These are phyloP conservation scores for Okapia johnstoni DNA, from an alignment of 2,113 vertebrate species.

Conservation along the genomic window DNA sequence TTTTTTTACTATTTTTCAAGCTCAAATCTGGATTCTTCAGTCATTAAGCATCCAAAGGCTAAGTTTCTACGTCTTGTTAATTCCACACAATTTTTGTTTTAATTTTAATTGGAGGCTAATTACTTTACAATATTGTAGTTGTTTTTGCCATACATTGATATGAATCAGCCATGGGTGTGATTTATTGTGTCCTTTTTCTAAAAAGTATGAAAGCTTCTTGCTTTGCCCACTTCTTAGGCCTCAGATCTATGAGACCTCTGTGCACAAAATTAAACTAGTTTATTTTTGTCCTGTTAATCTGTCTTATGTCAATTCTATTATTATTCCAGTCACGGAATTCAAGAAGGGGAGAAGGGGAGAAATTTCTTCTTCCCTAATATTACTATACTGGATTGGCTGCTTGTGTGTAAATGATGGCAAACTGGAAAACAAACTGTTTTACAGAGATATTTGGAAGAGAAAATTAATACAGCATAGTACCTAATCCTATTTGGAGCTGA, in stretches of 20 bases:
- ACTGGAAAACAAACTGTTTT: not conserved
- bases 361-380: not conserved
- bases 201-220: not conserved
- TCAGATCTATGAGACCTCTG: not conserved
- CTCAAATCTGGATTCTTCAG: not conserved
- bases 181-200: not conserved
- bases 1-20: not conserved
- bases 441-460: not conserved
- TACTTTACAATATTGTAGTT: not conserved
- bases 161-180: not conserved
- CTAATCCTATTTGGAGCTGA: not conserved
- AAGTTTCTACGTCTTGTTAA: not conserved
- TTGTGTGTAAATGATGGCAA: not conserved
- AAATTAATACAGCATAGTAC: not conserved
- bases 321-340: not conserved
- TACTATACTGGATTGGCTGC: too few relatives aligned
- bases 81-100: not conserved
- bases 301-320: not conserved
- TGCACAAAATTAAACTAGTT: not conserved
- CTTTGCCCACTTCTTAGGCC: not conserved
- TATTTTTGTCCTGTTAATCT: not conserved
- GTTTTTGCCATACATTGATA: not conserved
- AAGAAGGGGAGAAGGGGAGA: rapidly evolving
- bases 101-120: not conserved
- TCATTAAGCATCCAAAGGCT: not conserved